These are phyloP conservation scores for Nemotelus nigrinus DNA, from an alignment of 2,888 invertebrate genomes.

Conservation along the genomic window DNA sequence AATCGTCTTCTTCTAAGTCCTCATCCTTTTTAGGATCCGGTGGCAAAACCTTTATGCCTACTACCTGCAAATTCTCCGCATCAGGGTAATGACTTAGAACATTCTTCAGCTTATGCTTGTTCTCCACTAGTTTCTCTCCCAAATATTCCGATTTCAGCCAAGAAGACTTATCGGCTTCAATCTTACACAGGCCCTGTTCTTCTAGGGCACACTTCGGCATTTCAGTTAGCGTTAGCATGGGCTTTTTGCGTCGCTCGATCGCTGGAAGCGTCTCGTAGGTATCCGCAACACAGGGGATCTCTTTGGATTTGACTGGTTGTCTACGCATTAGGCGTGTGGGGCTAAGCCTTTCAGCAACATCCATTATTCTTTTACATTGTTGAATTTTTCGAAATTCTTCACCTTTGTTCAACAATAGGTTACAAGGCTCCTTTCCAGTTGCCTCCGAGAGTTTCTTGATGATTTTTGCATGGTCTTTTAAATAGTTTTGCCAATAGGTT, in stretches of 20 bases:
- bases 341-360: constrained; percentile 39
- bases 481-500: constrained; percentile 22
- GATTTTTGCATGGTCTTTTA: constrained; percentile 23
- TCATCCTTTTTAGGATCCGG: not conserved
- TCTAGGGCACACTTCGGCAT: constrained; percentile 30
- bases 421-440: constrained; percentile 36
- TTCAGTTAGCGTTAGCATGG: constrained; percentile 34
- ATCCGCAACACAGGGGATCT: constrained; percentile 3
- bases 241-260: constrained; percentile 20
- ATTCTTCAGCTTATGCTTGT: constrained; percentile 18
- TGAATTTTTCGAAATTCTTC: constrained; percentile 32
- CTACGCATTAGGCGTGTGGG: constrained; percentile 31
- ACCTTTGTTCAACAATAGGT: constrained; percentile 38
- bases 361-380: constrained; percentile 41
- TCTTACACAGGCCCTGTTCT: constrained; percentile 22
- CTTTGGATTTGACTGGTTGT: not conserved
- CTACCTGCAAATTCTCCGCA: constrained; percentile 1
- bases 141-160: constrained; percentile 47
- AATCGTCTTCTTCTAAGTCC: not conserved
- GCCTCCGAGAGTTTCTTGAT: constrained; percentile 25
- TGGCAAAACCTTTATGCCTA: constrained; percentile 20
- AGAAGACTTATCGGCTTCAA: not conserved
- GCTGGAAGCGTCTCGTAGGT: constrained; percentile 38
- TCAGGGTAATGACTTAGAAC: constrained; percentile 39
- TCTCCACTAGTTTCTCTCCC: constrained; percentile 10